Evolutionary conservation across 2,888 invertebrate species (phyloP).

Genomic region (Habroteleia sp.): DNA sequence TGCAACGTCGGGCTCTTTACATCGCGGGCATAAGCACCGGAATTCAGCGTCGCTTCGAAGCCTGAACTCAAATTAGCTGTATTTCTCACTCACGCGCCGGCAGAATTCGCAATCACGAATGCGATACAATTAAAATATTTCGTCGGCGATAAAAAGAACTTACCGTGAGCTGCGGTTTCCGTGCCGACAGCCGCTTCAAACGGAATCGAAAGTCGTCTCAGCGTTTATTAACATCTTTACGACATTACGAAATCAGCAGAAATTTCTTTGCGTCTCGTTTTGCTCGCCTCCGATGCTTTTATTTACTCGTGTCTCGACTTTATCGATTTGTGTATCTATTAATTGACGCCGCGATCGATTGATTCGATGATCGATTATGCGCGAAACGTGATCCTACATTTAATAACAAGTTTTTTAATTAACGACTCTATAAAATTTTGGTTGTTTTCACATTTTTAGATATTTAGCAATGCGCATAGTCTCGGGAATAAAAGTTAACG

Average conservation of each 20-base stretch:
- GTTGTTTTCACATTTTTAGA: too few relatives aligned
- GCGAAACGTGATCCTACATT: background rate
- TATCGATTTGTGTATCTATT: conserved; percentile 15
- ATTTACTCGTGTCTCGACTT: conserved; percentile 7
- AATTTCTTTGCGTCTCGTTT: conserved; percentile 53
- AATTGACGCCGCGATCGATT: conserved; percentile 30
- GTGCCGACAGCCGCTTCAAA: conserved; percentile 62
- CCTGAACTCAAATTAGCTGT: conserved; percentile 66
- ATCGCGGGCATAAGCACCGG: conserved; percentile 56
- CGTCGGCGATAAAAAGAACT: conserved; percentile 63
- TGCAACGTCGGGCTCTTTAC: conserved; percentile 50
- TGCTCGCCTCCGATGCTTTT: conserved; percentile 27
- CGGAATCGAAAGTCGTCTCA: conserved; percentile 59
- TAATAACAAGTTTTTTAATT: conserved; percentile 7
- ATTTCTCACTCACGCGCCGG: conserved; percentile 67
- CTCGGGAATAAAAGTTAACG: too few relatives aligned
- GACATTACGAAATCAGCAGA: conserved; percentile 56
- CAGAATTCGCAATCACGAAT: conserved; percentile 62
- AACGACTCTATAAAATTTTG: too few relatives aligned
- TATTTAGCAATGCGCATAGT: too few relatives aligned
- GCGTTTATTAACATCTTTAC: conserved; percentile 63
- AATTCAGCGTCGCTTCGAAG: conserved; percentile 63
- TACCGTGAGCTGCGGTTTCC: conserved; percentile 60
- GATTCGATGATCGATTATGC: conserved; percentile 22
- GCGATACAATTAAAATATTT: conserved; percentile 70